Evolutionary conservation across 2,888 invertebrate species (phyloP), one percentile per base, ranked within the genome.

Genomic region (Dasysyrphus albostriatus): DNA sequence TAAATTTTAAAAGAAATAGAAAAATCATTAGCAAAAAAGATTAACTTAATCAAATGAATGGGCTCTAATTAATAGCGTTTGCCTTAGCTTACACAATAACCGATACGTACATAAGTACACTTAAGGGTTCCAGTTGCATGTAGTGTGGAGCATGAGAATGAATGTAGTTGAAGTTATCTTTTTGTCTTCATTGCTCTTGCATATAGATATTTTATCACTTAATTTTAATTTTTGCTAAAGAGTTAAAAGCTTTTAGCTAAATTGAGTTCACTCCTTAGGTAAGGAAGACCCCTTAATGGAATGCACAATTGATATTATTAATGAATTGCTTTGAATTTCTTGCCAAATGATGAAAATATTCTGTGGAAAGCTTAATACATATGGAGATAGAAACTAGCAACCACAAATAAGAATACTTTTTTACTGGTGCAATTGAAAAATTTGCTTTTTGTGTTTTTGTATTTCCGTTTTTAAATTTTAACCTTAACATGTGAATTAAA

Each of bases 221-320:
- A 12, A 16, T 65, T 16, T 65, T 65, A 47, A 65, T 47, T 32
- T 65, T 65, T 16, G 32, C 16, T 47, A 32, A 65, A 29, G 29
- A 65, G 47, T 47, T 65, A 65, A 65, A 65, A 65, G 65, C 65
- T 65, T 65, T 65, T 65, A 65, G 65, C 16, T 65, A 47, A 65
- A 65, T 65, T 65, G 65, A 65, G 32, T 65, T 65, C 32, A 16
- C 65, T 24, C 42, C 65, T 16, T 47, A 65, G n/a, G 19, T n/a
- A 29, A 16, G 10, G 6, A 34, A 32, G 7, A 16, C 47, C 16
- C 47, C 65, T 47, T 32, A 65, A 65, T 65, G 47, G 47, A 65
- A 47, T 65, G n/a, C 29, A 44, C 29, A 63, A 63, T 63, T 63
- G 65, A 65, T 65, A 65, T 16, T 16, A 34, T 42, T 47, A 65